These are phyloP conservation scores for Synanthedon formicaeformis DNA, from an alignment of 2,888 invertebrate genomes.

Conservation along the genomic window DNA sequence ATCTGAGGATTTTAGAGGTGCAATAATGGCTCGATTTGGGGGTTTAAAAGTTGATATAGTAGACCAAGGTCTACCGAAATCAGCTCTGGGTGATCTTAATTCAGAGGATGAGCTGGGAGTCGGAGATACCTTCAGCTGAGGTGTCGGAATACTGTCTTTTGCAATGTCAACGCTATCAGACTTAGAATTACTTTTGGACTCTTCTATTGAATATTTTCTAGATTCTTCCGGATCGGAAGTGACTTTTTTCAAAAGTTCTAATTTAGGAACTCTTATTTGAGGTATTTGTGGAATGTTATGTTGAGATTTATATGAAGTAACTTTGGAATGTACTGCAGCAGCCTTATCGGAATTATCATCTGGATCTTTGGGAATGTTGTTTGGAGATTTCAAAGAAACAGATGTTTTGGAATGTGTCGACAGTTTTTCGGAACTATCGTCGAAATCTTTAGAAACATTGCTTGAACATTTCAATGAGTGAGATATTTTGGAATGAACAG, in stretches of 20 bases:
- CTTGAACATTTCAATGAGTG: slow-evolving; percentile 22
- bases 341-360: slow-evolving; percentile 36
- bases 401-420: slow-evolving; percentile 26
- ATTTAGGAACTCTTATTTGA: slow-evolving; percentile 52
- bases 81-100: slow-evolving; percentile 37
- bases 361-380: slow-evolving; percentile 21
- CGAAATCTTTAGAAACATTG: slow-evolving; percentile 21
- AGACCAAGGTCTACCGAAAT: slow-evolving; percentile 43
- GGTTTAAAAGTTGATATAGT: slow-evolving; percentile 49
- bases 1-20: slow-evolving; percentile 43
- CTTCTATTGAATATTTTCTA: slow-evolving; percentile 29
- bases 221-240: slow-evolving; percentile 49
- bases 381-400: slow-evolving; percentile 20
- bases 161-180: slow-evolving; percentile 16
- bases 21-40: slow-evolving; percentile 28
- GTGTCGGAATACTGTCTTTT: slow-evolving; percentile 12
- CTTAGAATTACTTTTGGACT: slow-evolving; percentile 20
- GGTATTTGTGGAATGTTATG: slow-evolving; percentile 32
- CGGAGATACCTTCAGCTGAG: slow-evolving; percentile 43
- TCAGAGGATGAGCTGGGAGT: slow-evolving; percentile 40
- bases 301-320: slow-evolving; percentile 20
- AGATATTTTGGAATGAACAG: slow-evolving; percentile 26
- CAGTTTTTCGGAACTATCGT: slow-evolving; percentile 33
- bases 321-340: slow-evolving; percentile 24
- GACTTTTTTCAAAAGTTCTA: slow-evolving; percentile 35